Evolutionary conservation across 2,113 vertebrate genomes (phyloP), one percentile per base, ranked within the genome.

Genomic region (Oostethus manadensis): DNA sequence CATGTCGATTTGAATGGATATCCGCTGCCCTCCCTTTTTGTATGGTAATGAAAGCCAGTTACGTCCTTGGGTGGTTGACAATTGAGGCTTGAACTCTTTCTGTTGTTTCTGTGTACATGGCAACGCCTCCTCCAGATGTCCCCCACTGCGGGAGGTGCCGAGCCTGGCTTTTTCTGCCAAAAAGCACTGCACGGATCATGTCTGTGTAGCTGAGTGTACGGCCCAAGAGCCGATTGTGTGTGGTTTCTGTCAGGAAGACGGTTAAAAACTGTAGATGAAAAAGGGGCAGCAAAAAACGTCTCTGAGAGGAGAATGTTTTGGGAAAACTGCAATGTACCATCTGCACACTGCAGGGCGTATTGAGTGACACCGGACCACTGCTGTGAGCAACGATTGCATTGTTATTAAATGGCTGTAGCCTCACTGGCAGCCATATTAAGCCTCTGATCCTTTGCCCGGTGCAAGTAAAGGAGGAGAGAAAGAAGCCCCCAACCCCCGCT

Each of bases 361-460:
- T 21, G 79, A 72, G 74, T 77, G 80, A 88, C 83, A 87, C 84
- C 53, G 77, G 80, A 77, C 73, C 16, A 79, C 86, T 78, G 84
- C 86, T 87, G 85, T 78, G 86, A 88, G 83, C 74, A 80, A 84
- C 83, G 85, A 86, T 88, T 80, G 78, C 86, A 87, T 87, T 89
- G 86, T 90, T 88, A 88, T 86, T 89, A 88, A 87, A 86, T 80
- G 84, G 83, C 79, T 77, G 71, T 85, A 83, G 80, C 81, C 81
- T 84, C 87, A 76, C 83, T 83, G 85, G 86, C 84, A 81, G 78
- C 75, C 82, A 84, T 88, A 85, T 88, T 87, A 83, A 81, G 72
- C 70, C 63, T 84, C 80, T 80, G 79, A 86, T 84, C 78, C 70
- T 77, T 47, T 67, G 79, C 71, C 80, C 77, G 80, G 86, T 84